Evolutionary conservation across 2,113 vertebrate genomes (phyloP).

Genomic region (Girardinichthys multiradiatus): DNA sequence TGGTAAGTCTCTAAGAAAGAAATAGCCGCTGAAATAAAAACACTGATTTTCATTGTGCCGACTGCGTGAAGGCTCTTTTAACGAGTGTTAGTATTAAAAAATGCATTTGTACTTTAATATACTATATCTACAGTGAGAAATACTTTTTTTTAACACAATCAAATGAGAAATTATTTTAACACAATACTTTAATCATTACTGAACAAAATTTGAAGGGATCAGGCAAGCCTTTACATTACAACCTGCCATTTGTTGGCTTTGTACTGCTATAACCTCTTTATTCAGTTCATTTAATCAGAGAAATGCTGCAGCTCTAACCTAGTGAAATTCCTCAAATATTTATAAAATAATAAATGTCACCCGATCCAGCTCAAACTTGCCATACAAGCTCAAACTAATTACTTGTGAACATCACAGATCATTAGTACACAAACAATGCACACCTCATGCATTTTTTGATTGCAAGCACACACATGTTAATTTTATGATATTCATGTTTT

Average conservation of each 20-base stretch:
- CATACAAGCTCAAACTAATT: slow-evolving; percentile 52
- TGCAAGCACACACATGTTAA: background rate
- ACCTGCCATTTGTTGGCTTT: background rate
- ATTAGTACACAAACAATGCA: slow-evolving; percentile 42
- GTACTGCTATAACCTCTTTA: background rate
- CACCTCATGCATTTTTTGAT: background rate
- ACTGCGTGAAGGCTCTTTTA: too few relatives aligned
- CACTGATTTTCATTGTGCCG: too few relatives aligned
- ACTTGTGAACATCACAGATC: slow-evolving; percentile 40
- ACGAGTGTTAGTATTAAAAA: too few relatives aligned
- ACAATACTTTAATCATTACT: background rate
- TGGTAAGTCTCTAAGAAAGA: too few relatives aligned
- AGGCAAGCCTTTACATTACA: too few relatives aligned
- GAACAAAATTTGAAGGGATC: too few relatives aligned
- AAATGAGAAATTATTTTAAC: background rate
- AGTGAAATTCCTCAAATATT: slow-evolving; percentile 29
- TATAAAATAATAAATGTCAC: slow-evolving; percentile 45
- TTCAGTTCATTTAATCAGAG: background rate
- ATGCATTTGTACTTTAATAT: too few relatives aligned
- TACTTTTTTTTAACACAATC: too few relatives aligned
- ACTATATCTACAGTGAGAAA: too few relatives aligned
- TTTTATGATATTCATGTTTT: too few relatives aligned
- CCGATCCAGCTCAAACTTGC: slow-evolving; percentile 20
- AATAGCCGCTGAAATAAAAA: too few relatives aligned
- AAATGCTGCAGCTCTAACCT: slow-evolving; percentile 2